Percentiles rank a stretch among this genome's conserved stretches.
phyloP scores from a whole-genome alignment of 2,113 vertebrate genomes.

The Anhinga rufa region DNA sequence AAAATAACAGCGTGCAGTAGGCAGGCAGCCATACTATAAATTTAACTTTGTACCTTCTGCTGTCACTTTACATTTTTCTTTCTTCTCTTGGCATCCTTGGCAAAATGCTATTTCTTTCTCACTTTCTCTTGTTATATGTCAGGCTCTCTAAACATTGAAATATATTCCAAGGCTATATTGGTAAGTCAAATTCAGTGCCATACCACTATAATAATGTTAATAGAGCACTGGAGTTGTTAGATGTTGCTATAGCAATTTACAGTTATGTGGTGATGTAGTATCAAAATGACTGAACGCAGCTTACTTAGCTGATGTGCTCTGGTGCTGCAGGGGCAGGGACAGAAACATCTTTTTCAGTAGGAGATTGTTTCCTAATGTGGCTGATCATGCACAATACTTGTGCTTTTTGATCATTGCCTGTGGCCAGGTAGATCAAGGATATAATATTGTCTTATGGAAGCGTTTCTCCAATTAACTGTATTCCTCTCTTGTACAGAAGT shows the following conservation, averaged over 20 bases:
- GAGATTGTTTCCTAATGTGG: not conserved
- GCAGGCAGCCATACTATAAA: not conserved
- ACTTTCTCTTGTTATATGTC: not conserved
- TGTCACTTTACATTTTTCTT: not conserved
- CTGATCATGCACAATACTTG: not conserved
- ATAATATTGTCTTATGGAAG: not conserved
- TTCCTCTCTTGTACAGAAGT: not conserved
- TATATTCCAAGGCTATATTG: not conserved
- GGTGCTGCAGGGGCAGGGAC: fast-evolving
- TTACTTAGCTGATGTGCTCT: not conserved
- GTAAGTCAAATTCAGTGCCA: not conserved
- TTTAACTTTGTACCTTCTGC: not conserved
- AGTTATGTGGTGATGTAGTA: not conserved
- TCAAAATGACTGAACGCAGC: not conserved
- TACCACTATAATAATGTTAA: not conserved
- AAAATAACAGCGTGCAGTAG: not conserved
- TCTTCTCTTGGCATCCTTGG: not conserved
- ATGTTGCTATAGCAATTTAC: not conserved
- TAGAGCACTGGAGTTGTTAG: not conserved
- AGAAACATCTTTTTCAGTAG: not conserved
- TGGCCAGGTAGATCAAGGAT: not conserved
- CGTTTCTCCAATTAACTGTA: not conserved
- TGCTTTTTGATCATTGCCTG: not conserved
- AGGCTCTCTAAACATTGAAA: not conserved
- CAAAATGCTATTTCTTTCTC: not conserved